These are phyloP conservation scores for Muscicapa adusta DNA, from an alignment of 2,113 vertebrate genomes.

Conservation along the genomic window DNA sequence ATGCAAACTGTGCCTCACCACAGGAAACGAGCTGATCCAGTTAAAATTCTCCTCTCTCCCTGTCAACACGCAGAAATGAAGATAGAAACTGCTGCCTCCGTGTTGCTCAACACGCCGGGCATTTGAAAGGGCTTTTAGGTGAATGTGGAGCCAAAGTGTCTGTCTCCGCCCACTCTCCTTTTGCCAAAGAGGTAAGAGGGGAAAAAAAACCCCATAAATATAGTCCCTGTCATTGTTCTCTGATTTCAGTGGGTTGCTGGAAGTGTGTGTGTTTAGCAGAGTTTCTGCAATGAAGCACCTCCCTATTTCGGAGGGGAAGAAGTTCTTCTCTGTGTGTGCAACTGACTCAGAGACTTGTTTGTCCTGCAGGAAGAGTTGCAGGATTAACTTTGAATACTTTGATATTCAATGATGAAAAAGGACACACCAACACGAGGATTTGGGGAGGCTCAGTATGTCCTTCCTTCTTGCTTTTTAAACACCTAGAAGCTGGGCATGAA, in stretches of 20 bases:
- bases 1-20: background rate
- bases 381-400: slow-evolving; percentile 34
- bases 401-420: background rate
- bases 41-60: background rate
- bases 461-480: background rate
- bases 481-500: background rate
- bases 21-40: slow-evolving; percentile 17
- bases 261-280: background rate
- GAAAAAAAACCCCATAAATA: background rate
- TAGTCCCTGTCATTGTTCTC: background rate
- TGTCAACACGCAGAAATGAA: slow-evolving; percentile 12
- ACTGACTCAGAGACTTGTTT: slow-evolving; percentile 17
- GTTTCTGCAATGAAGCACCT: slow-evolving; percentile 5
- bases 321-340: background rate
- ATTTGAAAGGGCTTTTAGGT: slow-evolving; percentile 36
- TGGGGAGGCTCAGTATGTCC: background rate
- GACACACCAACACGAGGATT: background rate
- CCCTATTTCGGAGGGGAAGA: background rate
- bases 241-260: background rate
- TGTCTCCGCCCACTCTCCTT: slow-evolving; percentile 35
- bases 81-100: slow-evolving; percentile 31
- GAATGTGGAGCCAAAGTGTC: slow-evolving; percentile 42
- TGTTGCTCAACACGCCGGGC: background rate
- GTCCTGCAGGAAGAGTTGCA: slow-evolving; percentile 30
- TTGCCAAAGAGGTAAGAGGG: background rate